Conservation (phyloP, 2,797 vertebrate genomes). For the Cuculus canorus region DNA sequence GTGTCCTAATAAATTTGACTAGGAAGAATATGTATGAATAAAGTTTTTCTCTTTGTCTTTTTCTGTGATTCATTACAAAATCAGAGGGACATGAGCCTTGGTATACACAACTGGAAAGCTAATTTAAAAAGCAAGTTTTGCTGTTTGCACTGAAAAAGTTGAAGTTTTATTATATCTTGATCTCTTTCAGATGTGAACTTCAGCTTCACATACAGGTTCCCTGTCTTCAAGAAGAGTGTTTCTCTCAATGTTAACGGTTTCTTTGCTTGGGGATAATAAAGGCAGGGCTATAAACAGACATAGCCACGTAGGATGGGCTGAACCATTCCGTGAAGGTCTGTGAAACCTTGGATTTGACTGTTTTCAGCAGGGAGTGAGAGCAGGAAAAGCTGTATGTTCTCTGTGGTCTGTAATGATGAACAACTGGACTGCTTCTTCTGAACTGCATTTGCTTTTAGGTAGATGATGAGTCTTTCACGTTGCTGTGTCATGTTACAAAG, state of each 20-base stretch:
- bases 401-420: background rate
- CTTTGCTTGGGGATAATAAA: background rate
- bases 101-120: background rate
- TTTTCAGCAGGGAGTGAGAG: background rate
- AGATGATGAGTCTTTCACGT: background rate
- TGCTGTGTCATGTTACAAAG: background rate
- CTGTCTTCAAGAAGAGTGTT: background rate
- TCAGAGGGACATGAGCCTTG: background rate
- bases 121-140: background rate
- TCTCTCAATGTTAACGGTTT: background rate
- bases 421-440: background rate
- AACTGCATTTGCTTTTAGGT: background rate
- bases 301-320: background rate
- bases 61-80: background rate
- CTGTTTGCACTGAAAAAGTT: background rate
- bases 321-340: background rate
- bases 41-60: background rate
- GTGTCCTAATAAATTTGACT: background rate
- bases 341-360: background rate
- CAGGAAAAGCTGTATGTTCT: background rate
- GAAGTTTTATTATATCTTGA: background rate
- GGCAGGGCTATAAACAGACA: background rate
- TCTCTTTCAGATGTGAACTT: background rate
- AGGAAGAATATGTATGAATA: background rate
- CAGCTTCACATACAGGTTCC: background rate